Evolutionary conservation across 2,797 vertebrate genomes (phyloP), one percentile per base, ranked within the genome.

Genomic region (Enteromius mattozi): DNA sequence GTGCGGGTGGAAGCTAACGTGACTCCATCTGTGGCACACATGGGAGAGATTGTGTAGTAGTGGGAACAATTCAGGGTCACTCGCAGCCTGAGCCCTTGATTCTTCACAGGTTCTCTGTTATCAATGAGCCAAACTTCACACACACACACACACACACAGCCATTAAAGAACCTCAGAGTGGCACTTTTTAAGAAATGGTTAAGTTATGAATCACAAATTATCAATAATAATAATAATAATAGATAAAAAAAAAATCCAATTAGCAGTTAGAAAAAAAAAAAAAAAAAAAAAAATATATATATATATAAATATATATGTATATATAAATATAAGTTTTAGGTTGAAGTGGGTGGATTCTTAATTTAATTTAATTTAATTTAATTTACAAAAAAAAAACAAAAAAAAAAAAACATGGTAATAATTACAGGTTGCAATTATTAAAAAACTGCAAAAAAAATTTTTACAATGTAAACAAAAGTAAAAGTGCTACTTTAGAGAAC

Each of bases 1-100:
- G 81, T 79, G 75, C 65, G 69, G 79, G 78, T 84, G 66, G 84
- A 74, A 85, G 78, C 76, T 81, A 86, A 74, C 33, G 61, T 85
- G 80, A 45, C 79, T 81, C 87, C 89, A 91, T 91, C 90, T 91
- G 91, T 78, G 76, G 83, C 86, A 88, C 91, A 91, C 87, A 90
- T 90, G 90, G 86, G 85, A 84, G 78, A 72, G 78, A 84, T 84
- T 86, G 81, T 81, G 76, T 81, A 80, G 84, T 87, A 88, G 88
- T 85, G 76, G 63, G 74, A 89, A 87, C 87, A 88, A 88, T 90
- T 87, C 85, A 85, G 80, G 87, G 87, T 91, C 90, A 85, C 84
- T 89, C 82, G 35, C 80, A 83, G 79, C 83, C 76, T 65, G 84
- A 84, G 87, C 82, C 83, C 85, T 69, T 78, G 88, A 83, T 84